Percentiles rank a stretch among this genome's conserved stretches.
These are phyloP conservation scores for Piaya cayana DNA, from an alignment of 2,113 vertebrate genomes.

Conservation along the genomic window DNA sequence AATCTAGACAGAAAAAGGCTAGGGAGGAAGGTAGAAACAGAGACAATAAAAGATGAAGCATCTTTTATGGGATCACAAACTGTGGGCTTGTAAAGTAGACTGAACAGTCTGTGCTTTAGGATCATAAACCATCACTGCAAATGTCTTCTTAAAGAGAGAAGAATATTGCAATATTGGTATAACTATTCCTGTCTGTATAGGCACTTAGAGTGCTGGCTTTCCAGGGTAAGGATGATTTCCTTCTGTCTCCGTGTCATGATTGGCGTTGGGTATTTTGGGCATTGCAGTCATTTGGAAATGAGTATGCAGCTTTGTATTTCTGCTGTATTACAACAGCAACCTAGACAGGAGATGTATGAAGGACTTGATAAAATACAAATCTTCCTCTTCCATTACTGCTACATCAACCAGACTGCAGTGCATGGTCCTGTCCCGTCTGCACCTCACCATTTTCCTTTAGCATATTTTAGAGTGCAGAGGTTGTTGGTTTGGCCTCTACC, in stretches of 20 bases:
- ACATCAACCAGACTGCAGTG: neutral
- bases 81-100: neutral
- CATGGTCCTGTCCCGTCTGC: neutral
- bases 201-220: neutral
- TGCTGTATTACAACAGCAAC: neutral
- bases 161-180: neutral
- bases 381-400: neutral
- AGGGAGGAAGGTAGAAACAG: neutral
- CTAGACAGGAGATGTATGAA: neutral
- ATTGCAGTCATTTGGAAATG: constrained; percentile 37
- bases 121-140: neutral
- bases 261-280: constrained; percentile 26
- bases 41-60: neutral
- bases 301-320: constrained; percentile 18
- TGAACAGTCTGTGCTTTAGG: neutral
- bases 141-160: neutral
- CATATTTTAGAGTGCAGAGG: neutral
- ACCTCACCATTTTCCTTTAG: neutral
- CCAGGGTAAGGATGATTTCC: neutral
- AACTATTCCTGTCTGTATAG: neutral
- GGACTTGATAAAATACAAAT: neutral
- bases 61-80: neutral
- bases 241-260: constrained; percentile 13
- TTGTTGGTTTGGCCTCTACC: neutral
- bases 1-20: neutral